Evolutionary conservation across 2,888 invertebrate genomes (phyloP), one percentile per base, ranked within the genome.

Genomic region (Dynastes tityus): DNA sequence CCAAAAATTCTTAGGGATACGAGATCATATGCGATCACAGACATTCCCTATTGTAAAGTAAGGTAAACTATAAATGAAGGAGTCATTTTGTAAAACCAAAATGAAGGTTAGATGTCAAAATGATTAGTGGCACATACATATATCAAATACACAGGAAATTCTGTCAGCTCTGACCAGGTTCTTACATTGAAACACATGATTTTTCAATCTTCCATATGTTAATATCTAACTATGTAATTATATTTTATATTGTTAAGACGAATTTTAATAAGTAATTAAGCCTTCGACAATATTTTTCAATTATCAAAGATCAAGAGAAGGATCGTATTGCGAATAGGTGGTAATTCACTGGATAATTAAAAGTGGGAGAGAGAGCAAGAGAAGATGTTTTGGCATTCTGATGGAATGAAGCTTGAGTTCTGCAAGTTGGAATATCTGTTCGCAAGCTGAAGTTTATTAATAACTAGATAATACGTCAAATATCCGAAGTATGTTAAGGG

Each of bases 81-180:
- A 49, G n/a, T 22, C 73, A 68, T 61, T 45, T 74, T 74, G 22
- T 74, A 61, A 61, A 45, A 45, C 11, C 1, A 74, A 74, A 61
- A 61, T 61, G 45, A 74, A 49, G 73, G 73, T 74, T 74, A 61
- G 22, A 74, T 37, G 73, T 74, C 73, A 74, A 74, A 49, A 8
- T 74, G 61, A 74, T 27, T 22, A 68, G 55, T 37, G 45, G 9
- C 9, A 40, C 9, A 6, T 16, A 16, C 40, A 32, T 37, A 16
- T 32, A 37, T 5, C 5, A 5, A 37, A 37, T 37, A 37, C 5
- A 9, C 0, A 22, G 16, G 40, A 53, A 29, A 9, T 22, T 68
- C 49, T 40, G 65, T 37, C 65, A 40, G 8, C 37, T 64, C 8
- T 65, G 65, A 32, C 32, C 2, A 2, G 32, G 32, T 32, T 32